phyloP scores from a whole-genome alignment of 2,113 vertebrate genomes.

The Clarias gariepinus region DNA sequence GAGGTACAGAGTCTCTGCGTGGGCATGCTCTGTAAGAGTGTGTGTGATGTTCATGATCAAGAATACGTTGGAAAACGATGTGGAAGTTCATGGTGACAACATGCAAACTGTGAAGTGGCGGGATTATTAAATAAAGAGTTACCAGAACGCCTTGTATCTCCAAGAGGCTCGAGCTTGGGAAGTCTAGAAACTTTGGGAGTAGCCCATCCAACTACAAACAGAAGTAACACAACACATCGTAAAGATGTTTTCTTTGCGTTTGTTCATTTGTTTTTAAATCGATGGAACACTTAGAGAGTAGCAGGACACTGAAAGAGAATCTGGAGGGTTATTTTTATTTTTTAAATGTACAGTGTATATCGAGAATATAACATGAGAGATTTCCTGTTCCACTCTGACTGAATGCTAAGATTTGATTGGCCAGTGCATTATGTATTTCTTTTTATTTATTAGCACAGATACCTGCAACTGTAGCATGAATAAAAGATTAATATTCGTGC shows the following conservation, averaged over 20 bases:
- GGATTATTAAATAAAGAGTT: slow-evolving; percentile 53
- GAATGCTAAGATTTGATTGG: not conserved
- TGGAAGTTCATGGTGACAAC: slow-evolving; percentile 1
- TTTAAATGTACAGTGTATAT: not conserved
- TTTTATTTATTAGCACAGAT: not conserved
- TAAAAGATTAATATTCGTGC: not conserved
- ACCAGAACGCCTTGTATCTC: slow-evolving; percentile 72
- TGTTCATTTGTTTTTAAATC: not conserved
- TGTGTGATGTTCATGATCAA: not conserved
- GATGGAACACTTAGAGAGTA: not conserved
- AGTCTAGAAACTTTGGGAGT: slow-evolving; percentile 76
- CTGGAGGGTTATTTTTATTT: too few relatives aligned
- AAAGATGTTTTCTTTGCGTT: not conserved
- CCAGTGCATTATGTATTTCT: not conserved
- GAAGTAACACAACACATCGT: slow-evolving; percentile 10
- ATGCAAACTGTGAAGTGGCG: slow-evolving; percentile 39
- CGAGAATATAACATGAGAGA: too few relatives aligned
- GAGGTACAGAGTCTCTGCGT: slow-evolving; percentile 12
- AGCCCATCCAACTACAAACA: slow-evolving; percentile 76
- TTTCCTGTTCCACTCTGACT: not conserved
- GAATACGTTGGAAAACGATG: not conserved
- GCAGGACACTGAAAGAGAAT: not conserved
- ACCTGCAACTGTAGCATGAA: not conserved
- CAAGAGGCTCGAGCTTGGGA: slow-evolving; percentile 76
- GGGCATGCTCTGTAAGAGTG: slow-evolving; percentile 28